Base-by-base conservation (phyloP, 2,797 vertebrate genomes). In the Intellagama lesueurii region DNA sequence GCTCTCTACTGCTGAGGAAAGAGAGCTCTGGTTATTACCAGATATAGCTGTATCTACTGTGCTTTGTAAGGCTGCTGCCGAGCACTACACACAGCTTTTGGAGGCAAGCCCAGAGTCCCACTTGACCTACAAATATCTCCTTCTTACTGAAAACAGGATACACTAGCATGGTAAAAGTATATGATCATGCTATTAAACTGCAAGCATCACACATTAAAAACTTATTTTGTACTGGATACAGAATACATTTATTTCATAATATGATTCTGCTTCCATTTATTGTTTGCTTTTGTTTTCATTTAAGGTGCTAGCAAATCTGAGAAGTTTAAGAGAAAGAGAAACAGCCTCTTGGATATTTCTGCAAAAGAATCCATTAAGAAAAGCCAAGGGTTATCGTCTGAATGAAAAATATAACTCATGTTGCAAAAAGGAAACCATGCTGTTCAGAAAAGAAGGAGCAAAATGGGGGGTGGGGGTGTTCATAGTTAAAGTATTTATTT, bases 341-440 rank as follows among this genome's bases (percentile, higher is more conserved):
- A 68, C 5, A 70, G 32, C 2, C 14, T 85, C 72, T 89, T 12
- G 14, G 66, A 32, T 32, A 16, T 28, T 83, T 92, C 56, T 78
- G 64, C 24, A 73, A 6, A 6, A 91, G 12, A 16, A 89, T 72
- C 12, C 68, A 68, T 19, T 76, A 60, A 90, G 93, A 88, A 86
- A 87, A 91, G 83, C 69, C 6, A 47, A 12, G 88, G 72, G 5
- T 70, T 90, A 77, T 88, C 92, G 87, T 82, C 92, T 87, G 85
- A 87, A 68, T 81, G 81, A 90, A 92, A 86, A 90, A 17, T 19
- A 85, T 49, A 82, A 0, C 90, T 70, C 32, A 26, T 30, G 88
- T 69, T 87, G 81, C 82, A 90, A 94, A 80, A 83, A 47, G 24
- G 86, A 88, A 64, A 32, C 72, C 40, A 78, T 88, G 40, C 83